Evolutionary conservation across 2,113 vertebrate genomes (phyloP).

Genomic region (Phasianus colchicus): DNA sequence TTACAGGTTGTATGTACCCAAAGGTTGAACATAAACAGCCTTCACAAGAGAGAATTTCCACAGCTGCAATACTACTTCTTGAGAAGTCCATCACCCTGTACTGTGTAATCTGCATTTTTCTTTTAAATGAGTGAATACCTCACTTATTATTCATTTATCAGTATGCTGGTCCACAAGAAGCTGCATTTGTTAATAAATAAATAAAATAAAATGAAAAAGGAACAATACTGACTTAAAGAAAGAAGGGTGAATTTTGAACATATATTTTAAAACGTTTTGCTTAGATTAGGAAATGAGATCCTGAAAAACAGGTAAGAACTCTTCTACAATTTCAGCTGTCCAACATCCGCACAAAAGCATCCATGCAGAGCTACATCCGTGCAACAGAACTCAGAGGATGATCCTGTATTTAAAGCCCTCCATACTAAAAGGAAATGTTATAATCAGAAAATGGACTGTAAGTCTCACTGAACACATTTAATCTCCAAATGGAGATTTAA

Average conservation of each 20-base stretch:
- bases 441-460: constrained; percentile 60
- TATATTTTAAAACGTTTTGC: neutral
- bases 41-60: neutral
- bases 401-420: constrained; percentile 25
- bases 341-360: neutral
- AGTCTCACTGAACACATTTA: constrained; percentile 41
- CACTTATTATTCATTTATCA: neutral
- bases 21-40: neutral
- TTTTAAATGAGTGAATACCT: neutral
- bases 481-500: constrained; percentile 60
- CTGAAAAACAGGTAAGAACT: neutral
- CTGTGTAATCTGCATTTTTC: neutral
- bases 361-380: neutral
- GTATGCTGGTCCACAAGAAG: neutral
- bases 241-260: neutral
- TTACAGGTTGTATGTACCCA: neutral
- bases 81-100: neutral
- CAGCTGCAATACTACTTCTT: neutral
- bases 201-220: neutral
- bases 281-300: neutral
- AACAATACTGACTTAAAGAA: neutral
- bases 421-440: neutral
- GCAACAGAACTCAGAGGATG: neutral
- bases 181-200: neutral
- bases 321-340: neutral